A percentile compares a stretch with the other conserved stretches of the same genome.
Evolutionary conservation across 2,797 vertebrate genomes (phyloP).

Genomic region (Crenuchus spilurus): DNA sequence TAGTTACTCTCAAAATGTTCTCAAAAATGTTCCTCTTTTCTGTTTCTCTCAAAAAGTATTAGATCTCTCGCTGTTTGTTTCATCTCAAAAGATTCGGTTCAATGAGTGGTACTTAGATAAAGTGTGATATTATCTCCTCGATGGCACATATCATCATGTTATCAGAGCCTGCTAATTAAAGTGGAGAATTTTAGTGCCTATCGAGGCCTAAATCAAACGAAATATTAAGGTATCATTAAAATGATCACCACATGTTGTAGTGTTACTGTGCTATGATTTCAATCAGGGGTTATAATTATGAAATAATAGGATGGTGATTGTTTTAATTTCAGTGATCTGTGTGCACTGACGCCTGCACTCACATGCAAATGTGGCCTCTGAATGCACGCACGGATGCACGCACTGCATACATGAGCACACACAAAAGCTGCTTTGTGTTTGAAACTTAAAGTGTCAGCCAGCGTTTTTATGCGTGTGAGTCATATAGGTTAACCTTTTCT

Average conservation of each 20-base stretch:
- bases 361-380: background rate
- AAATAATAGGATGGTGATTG: conserved; percentile 53
- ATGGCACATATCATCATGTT: conserved; percentile 1
- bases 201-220: conserved; percentile 9
- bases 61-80: background rate
- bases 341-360: background rate
- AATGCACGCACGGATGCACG: background rate
- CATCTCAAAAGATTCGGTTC: background rate
- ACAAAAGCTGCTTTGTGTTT: conserved; percentile 14
- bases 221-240: conserved; percentile 41
- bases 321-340: conserved; percentile 23
- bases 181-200: conserved; percentile 17
- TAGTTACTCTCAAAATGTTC: no score
- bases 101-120: background rate
- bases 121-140: conserved; percentile 18
- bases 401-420: background rate
- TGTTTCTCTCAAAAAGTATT: background rate
- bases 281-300: conserved; percentile 49
- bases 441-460: conserved; percentile 6
- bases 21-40: no score
- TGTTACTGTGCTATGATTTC: conserved; percentile 29
- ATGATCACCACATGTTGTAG: conserved; percentile 32
- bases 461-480: conserved; percentile 36
- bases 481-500: conserved; percentile 51
- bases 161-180: conserved; percentile 30